Evolutionary conservation across 23 tunicate species (phyloP).

Genomic region (Oikopleura albicans): DNA sequence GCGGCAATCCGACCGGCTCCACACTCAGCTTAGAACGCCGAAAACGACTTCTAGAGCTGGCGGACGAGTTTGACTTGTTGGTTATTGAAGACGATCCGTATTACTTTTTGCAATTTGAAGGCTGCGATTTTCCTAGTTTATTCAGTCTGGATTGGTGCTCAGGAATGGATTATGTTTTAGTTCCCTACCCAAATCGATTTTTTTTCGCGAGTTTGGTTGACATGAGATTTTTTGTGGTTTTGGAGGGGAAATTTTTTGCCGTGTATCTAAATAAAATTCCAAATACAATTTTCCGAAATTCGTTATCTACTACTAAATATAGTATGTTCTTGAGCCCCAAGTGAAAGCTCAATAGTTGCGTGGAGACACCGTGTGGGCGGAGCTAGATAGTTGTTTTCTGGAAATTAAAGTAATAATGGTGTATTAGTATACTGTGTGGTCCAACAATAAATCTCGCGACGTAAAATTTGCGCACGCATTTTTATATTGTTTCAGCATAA

Average conservation of each 20-base stretch:
- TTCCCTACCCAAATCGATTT: neutral
- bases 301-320: too few species aligned
- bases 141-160: neutral
- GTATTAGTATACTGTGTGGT: too few species aligned
- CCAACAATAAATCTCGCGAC: too few species aligned
- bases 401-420: too few species aligned
- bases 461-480: too few species aligned
- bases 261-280: neutral
- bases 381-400: too few species aligned
- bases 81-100: constrained; percentile 92
- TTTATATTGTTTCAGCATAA: too few species aligned
- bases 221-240: neutral
- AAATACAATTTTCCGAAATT: neutral
- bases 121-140: neutral
- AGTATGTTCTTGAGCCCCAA: too few species aligned
- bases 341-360: too few species aligned
- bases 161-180: neutral
- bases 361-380: too few species aligned
- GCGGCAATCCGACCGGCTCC: constrained; percentile 90
- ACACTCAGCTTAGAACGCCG: constrained; percentile 37
- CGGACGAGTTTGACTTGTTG: constrained; percentile 40
- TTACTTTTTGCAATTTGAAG: constrained; percentile 37
- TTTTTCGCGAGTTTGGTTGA: neutral
- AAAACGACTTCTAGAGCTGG: constrained; percentile 35
- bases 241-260: neutral